These are phyloP conservation scores for Fukomys damarensis DNA, from an alignment of 2,113 vertebrate genomes.

Conservation along the genomic window DNA sequence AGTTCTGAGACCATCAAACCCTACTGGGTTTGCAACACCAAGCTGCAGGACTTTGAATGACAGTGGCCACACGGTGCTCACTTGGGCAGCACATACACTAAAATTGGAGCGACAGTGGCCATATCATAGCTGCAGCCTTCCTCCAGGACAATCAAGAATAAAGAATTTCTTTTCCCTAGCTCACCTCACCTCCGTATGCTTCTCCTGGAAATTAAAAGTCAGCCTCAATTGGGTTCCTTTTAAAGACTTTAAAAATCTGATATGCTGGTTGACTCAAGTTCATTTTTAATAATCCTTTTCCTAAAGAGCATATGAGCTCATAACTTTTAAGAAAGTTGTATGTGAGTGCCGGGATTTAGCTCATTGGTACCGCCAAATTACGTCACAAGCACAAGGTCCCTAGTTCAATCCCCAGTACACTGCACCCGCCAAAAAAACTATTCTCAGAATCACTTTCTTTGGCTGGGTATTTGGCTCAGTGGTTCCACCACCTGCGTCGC, in stretches of 20 bases:
- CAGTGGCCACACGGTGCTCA: too few species aligned
- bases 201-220: constrained; percentile 25
- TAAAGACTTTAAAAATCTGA: constrained; percentile 35
- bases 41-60: neutral
- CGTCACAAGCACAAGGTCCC: too few species aligned
- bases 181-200: neutral
- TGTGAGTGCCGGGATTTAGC: neutral
- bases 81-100: too few species aligned
- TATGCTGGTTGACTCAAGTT: neutral
- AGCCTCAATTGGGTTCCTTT: neutral
- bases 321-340: neutral
- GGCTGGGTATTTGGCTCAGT: too few species aligned
- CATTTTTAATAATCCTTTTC: constrained; percentile 41
- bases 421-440: too few species aligned
- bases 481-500: too few species aligned
- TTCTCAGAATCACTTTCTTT: too few species aligned
- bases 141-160: neutral
- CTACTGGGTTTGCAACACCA: neutral
- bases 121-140: neutral
- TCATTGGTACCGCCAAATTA: too few species aligned
- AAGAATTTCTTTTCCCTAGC: neutral
- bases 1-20: neutral
- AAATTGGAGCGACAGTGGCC: too few species aligned
- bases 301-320: neutral
- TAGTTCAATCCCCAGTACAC: too few species aligned